phyloP scores from a whole-genome alignment of 2,888 invertebrate genomes.

The Anoplius nigerrimus region DNA sequence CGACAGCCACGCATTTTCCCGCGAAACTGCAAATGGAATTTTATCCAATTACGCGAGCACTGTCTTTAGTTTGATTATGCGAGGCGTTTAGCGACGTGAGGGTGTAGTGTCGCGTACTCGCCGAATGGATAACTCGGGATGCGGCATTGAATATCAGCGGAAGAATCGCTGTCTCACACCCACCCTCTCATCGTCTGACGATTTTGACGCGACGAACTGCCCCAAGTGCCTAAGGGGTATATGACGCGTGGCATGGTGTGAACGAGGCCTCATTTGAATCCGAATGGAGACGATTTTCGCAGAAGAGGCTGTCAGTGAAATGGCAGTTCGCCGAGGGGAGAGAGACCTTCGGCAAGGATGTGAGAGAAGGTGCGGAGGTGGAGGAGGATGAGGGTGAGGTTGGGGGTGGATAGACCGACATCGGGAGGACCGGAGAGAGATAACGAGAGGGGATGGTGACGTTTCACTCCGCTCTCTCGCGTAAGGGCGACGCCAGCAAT shows the following conservation, averaged over 20 bases:
- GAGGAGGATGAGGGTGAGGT: neutral
- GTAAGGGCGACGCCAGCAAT: conserved; percentile 68
- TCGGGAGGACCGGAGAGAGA: no score
- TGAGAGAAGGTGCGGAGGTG: conserved; percentile 7
- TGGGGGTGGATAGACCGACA: conserved; percentile 9
- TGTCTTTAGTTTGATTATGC: neutral
- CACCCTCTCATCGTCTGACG: conserved; percentile 30
- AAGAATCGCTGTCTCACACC: conserved; percentile 40
- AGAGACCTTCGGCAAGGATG: conserved; percentile 28
- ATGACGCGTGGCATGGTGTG: conserved; percentile 68
- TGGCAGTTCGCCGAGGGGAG: conserved; percentile 51
- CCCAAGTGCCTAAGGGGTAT: conserved; percentile 60
- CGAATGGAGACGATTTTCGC: conserved; percentile 73
- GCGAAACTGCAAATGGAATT: neutral
- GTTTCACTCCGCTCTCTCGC: conserved; percentile 58
- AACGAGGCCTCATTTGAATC: conserved; percentile 74
- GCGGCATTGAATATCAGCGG: conserved; percentile 40
- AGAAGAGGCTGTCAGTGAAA: conserved; percentile 68
- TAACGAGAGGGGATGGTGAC: conserved; percentile 22
- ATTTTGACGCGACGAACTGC: conserved; percentile 54
- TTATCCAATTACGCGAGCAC: neutral
- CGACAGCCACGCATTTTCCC: neutral
- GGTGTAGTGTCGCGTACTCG: conserved; percentile 3
- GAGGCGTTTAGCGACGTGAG: neutral
- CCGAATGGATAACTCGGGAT: conserved; percentile 42